Conservation (phyloP, 2,797 vertebrate genomes). For the Heteromormyrus szaboi region DNA sequence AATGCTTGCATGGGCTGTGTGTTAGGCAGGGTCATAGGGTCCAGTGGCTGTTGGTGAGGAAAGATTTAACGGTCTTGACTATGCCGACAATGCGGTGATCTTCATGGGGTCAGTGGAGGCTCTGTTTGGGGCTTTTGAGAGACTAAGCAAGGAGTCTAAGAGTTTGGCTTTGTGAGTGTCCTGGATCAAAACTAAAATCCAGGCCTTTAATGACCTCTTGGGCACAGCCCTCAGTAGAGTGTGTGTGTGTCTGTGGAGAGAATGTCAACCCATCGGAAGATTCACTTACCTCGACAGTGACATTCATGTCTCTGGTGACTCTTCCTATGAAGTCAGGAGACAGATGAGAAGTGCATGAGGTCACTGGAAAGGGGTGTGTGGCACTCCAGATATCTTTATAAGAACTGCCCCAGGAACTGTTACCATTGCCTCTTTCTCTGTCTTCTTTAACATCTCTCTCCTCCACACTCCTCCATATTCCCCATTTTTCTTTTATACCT, state of each 20-base stretch:
- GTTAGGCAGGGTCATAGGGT: not conserved
- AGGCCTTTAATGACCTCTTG: not conserved
- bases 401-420: not conserved
- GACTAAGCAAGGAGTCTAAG: not conserved
- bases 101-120: not conserved
- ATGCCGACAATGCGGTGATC: not conserved
- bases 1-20: not conserved
- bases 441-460: not conserved
- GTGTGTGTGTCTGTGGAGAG: not conserved
- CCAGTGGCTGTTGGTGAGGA: not conserved
- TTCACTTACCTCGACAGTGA: not conserved
- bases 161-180: not conserved
- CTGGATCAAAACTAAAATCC: not conserved
- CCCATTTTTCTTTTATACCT: not conserved
- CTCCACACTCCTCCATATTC: not conserved
- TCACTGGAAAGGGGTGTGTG: not conserved
- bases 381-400: not conserved
- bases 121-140: not conserved
- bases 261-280: not conserved
- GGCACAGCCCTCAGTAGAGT: not conserved
- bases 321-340: not conserved
- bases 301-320: not conserved
- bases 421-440: not conserved
- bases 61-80: not conserved
- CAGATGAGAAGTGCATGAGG: not conserved